Conservation (phyloP, 2,113 vertebrate genomes). For the Donacobius atricapilla region DNA sequence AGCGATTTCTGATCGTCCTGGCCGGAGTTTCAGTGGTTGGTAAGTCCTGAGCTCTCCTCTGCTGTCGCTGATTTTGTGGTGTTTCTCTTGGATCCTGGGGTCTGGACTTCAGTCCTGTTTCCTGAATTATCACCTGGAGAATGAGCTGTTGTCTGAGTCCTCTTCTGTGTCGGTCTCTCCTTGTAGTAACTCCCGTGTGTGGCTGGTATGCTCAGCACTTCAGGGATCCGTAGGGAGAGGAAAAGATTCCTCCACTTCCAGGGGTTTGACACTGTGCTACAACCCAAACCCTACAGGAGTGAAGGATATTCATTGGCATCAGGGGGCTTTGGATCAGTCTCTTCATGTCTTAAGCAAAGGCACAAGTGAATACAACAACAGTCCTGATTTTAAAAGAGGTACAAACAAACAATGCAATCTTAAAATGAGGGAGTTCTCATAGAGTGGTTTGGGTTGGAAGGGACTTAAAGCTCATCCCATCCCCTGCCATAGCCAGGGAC, state of each 20-base stretch:
- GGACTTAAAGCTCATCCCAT: neutral
- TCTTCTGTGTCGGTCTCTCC: neutral
- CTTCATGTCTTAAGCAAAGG: neutral
- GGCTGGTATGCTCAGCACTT: neutral
- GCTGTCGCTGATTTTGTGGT: rapidly evolving
- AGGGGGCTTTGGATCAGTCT: neutral
- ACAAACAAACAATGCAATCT: neutral
- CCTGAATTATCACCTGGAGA: neutral
- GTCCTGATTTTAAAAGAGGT: neutral
- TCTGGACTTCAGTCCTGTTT: neutral
- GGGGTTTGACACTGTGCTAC: neutral
- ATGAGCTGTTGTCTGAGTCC: neutral
- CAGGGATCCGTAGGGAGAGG: neutral
- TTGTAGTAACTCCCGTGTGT: neutral
- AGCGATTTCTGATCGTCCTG: slow-evolving; percentile 50
- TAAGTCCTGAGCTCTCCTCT: slow-evolving; percentile 55
- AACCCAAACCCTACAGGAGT: neutral
- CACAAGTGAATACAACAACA: neutral
- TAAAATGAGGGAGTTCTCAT: neutral
- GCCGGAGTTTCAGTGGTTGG: slow-evolving; percentile 41
- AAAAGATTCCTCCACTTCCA: neutral
- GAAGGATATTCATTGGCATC: neutral
- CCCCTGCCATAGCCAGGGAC: neutral
- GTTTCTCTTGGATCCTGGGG: neutral
- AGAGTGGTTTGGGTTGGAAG: neutral